Evolutionary conservation across 2,113 vertebrate genomes (phyloP), one percentile per base, ranked within the genome.

Genomic region (Craseonycteris thonglongyai): DNA sequence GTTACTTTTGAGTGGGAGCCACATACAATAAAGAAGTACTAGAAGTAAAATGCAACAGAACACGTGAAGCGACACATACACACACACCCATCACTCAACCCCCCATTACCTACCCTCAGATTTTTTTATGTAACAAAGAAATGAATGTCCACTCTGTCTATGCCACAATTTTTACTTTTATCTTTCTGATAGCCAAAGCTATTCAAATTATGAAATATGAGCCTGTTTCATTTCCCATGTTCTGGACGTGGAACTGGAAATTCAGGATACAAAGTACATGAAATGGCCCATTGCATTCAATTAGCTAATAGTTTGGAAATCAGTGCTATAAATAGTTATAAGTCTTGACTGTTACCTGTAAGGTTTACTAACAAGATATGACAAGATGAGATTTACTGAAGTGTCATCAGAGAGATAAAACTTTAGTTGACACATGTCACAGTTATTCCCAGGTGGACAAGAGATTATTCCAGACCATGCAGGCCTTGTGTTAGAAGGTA

Each of bases 61-160:
- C 11, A 12, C 28, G 1, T 49, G 26, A 82, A 65, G 61, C 28
- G 22, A 51, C 3, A 9, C 2, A 59, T 7, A 28, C 6, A 33
- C 28, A 21, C 6, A 26, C n/a, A 21, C 24, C 6, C 45, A 51
- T 49, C 16, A 38, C 6, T 58, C 30, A 63, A 21, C 12, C 12
- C 12, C 33, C 15, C 7, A 5, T 24, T 30, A 33, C 3, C 45
- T 13, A 47, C 5, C 7, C 11, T 78, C 11, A 58, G 4, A 47
- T 38, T 59, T 80, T 66, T 76, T 89, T 49, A 30, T 58, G 21
- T 66, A 65, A 83, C 21, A 58, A 49, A 74, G n/a, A 92, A 72
- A 79, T 0, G 38, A 63, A 14, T 51, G 4, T 19, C 33, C 47
- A 16, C 30, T 45, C 18, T 42, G 21, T 42, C 51, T 42, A 45